phyloP scores from a whole-genome alignment of 2,113 vertebrate species.

The Ptychochromis oligacanthus region DNA sequence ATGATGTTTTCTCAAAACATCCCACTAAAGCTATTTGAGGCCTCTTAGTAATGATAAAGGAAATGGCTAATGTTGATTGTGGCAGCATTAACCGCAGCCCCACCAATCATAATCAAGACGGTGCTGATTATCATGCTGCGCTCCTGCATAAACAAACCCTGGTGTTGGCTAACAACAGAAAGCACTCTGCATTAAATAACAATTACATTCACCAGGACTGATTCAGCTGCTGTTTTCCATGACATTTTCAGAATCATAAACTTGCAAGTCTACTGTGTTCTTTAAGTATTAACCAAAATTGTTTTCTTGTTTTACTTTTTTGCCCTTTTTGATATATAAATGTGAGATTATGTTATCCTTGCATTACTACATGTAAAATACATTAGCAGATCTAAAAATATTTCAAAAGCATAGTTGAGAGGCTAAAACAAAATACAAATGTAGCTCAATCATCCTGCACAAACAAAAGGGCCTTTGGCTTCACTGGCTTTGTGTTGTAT shows the following conservation, averaged over 20 bases:
- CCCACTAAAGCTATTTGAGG: slow-evolving; percentile 47
- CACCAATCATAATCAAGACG: slow-evolving; percentile 74
- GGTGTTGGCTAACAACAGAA: slow-evolving; percentile 55
- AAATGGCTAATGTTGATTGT: slow-evolving; percentile 60
- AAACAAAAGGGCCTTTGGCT: too few relatives aligned
- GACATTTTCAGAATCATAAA: slow-evolving; percentile 21
- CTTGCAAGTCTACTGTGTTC: background rate
- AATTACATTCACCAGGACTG: slow-evolving; percentile 45
- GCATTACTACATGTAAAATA: background rate
- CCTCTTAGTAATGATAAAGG: slow-evolving; percentile 58
- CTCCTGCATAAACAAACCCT: slow-evolving; percentile 62
- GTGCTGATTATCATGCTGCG: slow-evolving; percentile 67
- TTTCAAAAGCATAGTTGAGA: background rate
- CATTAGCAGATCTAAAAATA: background rate
- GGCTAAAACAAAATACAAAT: background rate
- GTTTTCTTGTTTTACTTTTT: background rate
- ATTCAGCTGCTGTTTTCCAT: background rate
- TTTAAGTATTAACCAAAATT: background rate
- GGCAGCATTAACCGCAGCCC: slow-evolving; percentile 49
- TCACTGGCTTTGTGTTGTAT: too few relatives aligned
- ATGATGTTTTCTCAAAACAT: slow-evolving; percentile 53
- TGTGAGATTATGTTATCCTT: background rate
- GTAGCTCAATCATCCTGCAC: too few relatives aligned
- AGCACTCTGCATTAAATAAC: slow-evolving; percentile 48
- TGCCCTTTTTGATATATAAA: background rate